Evolutionary conservation across 92 coral and sea anemone species (phyloP).

Genomic region (Palythoa heliodiscus): DNA sequence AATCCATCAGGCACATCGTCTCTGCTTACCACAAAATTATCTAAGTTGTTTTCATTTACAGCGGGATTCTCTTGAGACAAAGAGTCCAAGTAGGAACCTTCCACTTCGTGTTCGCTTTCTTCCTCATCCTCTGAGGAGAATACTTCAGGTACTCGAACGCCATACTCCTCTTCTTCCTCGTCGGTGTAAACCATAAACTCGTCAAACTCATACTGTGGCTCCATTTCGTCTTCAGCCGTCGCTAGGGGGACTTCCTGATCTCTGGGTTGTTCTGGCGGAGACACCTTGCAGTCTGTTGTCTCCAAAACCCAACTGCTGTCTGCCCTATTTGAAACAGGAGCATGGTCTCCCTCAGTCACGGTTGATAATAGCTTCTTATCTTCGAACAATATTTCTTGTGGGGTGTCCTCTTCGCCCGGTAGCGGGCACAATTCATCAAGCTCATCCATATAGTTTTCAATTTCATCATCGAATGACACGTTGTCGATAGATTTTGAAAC

Average conservation of each 20-base stretch:
- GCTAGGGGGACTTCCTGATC: conserved; percentile 14
- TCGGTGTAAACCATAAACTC: conserved; percentile 41
- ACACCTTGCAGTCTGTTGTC: not conserved
- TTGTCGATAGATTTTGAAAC: not conserved
- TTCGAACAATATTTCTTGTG: not conserved
- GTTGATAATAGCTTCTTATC: not conserved
- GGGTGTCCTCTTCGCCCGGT: conserved; percentile 4
- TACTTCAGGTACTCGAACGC: conserved; percentile 28
- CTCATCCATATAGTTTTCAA: conserved; percentile 26
- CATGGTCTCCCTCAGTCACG: not conserved
- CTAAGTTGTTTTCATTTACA: not conserved
- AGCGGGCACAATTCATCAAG: conserved; percentile 21
- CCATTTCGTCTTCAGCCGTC: conserved; percentile 11
- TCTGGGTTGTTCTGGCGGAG: not conserved
- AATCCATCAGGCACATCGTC: conserved; percentile 7
- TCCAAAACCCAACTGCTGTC: not conserved
- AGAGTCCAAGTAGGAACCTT: not conserved
- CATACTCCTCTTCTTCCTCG: conserved; percentile 29
- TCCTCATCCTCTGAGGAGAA: conserved; percentile 43
- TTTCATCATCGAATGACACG: conserved; percentile 26
- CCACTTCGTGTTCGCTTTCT: conserved; percentile 8
- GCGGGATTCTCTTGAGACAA: not conserved
- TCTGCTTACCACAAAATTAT: not conserved
- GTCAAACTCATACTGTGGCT: conserved; percentile 40
- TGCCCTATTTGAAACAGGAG: not conserved